Percentiles rank a stretch among this genome's conserved stretches.
Conservation (phyloP, 2,888 invertebrate species). For the Tridacna gigas region DNA sequence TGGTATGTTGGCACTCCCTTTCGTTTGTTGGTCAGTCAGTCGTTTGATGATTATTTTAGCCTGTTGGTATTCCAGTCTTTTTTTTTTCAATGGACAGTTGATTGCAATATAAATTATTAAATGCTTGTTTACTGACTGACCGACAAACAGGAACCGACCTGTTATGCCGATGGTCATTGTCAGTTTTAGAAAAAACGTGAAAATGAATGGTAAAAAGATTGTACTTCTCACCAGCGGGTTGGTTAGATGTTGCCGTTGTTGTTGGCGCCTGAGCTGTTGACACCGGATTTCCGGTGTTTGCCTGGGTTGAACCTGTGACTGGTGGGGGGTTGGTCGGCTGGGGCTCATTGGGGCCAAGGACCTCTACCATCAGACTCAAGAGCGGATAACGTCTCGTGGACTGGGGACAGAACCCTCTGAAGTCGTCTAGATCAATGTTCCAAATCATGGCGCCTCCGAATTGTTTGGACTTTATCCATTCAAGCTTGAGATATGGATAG, state of each 20-base stretch:
- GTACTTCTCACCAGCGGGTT: background rate
- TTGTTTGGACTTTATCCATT: slow-evolving; percentile 51
- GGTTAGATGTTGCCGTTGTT: background rate
- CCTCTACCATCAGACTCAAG: slow-evolving; percentile 54
- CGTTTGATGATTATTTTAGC: too few species aligned
- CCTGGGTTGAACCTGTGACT: background rate
- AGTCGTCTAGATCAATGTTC: slow-evolving; percentile 68
- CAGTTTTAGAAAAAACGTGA: too few species aligned
- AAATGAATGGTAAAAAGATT: too few species aligned
- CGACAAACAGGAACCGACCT: too few species aligned
- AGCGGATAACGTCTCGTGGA: slow-evolving; percentile 55
- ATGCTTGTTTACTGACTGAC: too few species aligned
- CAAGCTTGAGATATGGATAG: slow-evolving; percentile 34
- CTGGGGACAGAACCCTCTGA: slow-evolving; percentile 45
- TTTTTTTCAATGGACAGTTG: too few species aligned
- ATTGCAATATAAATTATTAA: too few species aligned
- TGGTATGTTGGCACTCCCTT: too few species aligned
- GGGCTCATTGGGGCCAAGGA: slow-evolving; percentile 38
- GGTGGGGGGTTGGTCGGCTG: background rate
- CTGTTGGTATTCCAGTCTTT: too few species aligned
- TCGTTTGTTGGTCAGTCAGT: too few species aligned
- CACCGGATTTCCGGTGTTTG: background rate
- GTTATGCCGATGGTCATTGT: too few species aligned
- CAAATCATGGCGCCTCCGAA: slow-evolving; percentile 72
- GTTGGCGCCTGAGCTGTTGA: background rate